A percentile compares a stretch with the other conserved stretches of the same genome.
Evolutionary conservation across 2,888 invertebrate genomes (phyloP).

Genomic region (Caenorhabditis sp.): DNA sequence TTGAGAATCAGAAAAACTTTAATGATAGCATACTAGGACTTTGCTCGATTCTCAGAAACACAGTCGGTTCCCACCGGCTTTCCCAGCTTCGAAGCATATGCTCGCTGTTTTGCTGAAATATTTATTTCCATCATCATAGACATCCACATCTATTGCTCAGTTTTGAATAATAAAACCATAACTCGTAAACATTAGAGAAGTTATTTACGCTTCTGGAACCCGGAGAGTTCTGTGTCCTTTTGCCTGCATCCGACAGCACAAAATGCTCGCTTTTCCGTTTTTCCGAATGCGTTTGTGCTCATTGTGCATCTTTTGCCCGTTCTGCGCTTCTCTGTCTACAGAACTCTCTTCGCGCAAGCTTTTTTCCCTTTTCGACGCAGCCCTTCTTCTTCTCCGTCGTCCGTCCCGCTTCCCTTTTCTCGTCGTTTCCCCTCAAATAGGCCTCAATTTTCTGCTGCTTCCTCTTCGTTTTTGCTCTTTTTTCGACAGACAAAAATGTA

Average conservation of each 20-base stretch:
- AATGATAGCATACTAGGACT: no score
- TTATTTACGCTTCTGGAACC: background rate
- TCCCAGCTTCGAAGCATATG: no score
- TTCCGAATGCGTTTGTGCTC: conserved; percentile 25
- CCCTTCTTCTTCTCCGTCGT: background rate
- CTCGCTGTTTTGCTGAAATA: no score
- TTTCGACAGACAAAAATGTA: no score
- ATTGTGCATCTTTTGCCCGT: conserved; percentile 23
- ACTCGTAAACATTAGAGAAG: no score
- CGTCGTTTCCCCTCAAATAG: conserved; percentile 30
- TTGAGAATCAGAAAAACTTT: no score
- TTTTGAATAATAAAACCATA: no score
- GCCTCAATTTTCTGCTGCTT: conserved; percentile 51
- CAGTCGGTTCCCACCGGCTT: no score
- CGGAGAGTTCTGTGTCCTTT: background rate
- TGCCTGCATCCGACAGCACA: background rate
- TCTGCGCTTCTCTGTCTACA: background rate
- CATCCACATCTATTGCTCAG: no score
- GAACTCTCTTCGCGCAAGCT: background rate
- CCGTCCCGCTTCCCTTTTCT: no score
- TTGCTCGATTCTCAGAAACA: no score
- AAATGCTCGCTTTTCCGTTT: conserved; percentile 1
- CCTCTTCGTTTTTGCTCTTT: conserved; percentile 20
- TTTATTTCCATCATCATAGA: no score
- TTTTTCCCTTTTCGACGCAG: conserved; percentile 6